Conservation (phyloP, 2,113 vertebrate genomes). For the Thymallus thymallus region DNA sequence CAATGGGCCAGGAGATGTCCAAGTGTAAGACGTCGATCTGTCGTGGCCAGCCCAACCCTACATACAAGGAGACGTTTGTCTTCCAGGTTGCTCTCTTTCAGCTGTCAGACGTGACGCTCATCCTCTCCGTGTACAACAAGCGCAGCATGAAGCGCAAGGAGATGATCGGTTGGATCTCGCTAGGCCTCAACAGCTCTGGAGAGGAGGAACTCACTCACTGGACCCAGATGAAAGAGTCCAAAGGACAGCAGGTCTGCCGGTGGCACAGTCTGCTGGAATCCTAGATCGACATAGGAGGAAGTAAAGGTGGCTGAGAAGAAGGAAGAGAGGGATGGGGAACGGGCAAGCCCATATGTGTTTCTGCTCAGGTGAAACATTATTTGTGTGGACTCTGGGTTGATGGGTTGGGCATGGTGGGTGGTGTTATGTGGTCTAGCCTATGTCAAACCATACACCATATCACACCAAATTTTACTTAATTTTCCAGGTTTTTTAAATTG, state of each 20-base stretch:
- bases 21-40: slow-evolving; percentile 97
- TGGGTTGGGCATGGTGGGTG: background rate
- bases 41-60: slow-evolving; percentile 93
- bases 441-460: too few relatives aligned
- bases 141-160: slow-evolving; percentile 98
- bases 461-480: background rate
- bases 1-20: slow-evolving; percentile 99
- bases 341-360: background rate
- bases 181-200: slow-evolving; percentile 97
- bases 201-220: slow-evolving; percentile 96
- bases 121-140: slow-evolving; percentile 95
- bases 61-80: slow-evolving; percentile 97
- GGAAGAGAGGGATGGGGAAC: background rate
- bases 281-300: slow-evolving; percentile 54
- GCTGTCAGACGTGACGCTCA: slow-evolving; percentile 95
- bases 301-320: background rate
- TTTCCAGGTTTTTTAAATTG: background rate
- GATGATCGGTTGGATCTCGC: slow-evolving; percentile 97
- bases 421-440: background rate
- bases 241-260: slow-evolving; percentile 94
- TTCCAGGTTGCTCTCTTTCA: slow-evolving; percentile 98
- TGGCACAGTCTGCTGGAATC: slow-evolving; percentile 95
- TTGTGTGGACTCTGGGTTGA: background rate
- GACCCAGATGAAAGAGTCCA: slow-evolving; percentile 97
- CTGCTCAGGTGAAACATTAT: background rate